These are phyloP conservation scores for Polypedilum pembai DNA, from an alignment of 1,140 invertebrate species.

Conservation along the genomic window DNA sequence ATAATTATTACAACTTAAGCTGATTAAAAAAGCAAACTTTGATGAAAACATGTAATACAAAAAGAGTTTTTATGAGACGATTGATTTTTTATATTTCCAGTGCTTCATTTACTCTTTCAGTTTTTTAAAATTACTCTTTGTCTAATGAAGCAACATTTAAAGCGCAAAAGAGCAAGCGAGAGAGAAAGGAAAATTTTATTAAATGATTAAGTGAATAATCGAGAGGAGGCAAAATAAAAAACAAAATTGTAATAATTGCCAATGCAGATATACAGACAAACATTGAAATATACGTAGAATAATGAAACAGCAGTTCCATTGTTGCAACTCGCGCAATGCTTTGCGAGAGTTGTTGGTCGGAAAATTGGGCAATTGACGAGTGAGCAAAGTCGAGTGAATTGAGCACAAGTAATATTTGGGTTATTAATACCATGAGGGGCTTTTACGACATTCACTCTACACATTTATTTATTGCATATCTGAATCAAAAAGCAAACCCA, in stretches of 20 bases:
- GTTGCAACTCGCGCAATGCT: background rate
- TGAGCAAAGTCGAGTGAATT: background rate
- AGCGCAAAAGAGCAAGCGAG: background rate
- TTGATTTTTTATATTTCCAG: too few species aligned
- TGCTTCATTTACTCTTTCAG: too few species aligned
- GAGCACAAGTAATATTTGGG: background rate
- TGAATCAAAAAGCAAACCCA: background rate
- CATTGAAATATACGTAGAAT: background rate
- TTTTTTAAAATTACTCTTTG: too few species aligned
- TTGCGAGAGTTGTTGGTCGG: background rate
- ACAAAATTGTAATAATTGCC: background rate
- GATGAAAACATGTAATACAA: too few species aligned
- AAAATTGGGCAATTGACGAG: constrained; percentile 11
- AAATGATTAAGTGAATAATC: background rate
- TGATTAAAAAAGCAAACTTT: too few species aligned
- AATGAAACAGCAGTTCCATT: background rate
- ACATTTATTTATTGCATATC: background rate
- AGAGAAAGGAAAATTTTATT: background rate
- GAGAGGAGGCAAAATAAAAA: background rate
- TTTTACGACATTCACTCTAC: background rate
- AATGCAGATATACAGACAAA: background rate
- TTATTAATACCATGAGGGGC: background rate
- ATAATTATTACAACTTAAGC: too few species aligned
- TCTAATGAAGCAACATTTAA: background rate
- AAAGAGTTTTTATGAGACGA: too few species aligned